Percentiles rank a stretch among this genome's conserved stretches.
These are phyloP conservation scores for Scalopus aquaticus DNA, from an alignment of 2,113 vertebrate species.

Conservation along the genomic window DNA sequence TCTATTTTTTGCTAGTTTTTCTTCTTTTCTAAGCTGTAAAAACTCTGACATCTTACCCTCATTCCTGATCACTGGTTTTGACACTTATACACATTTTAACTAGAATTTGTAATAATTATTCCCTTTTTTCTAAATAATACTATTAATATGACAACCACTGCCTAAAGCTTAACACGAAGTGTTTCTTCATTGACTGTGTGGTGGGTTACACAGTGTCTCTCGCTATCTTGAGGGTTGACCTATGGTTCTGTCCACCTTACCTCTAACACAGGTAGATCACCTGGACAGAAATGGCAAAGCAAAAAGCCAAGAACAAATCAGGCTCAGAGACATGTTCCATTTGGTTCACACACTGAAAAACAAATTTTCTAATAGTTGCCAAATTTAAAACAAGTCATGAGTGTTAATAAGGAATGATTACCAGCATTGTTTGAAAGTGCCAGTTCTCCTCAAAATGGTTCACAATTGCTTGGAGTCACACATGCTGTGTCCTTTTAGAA, in stretches of 20 bases:
- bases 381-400: background rate
- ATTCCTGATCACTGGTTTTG: background rate
- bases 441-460: background rate
- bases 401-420: background rate
- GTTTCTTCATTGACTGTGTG: background rate
- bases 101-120: background rate
- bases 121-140: background rate
- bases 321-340: background rate
- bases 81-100: background rate
- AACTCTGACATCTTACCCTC: background rate
- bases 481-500: background rate
- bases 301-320: background rate
- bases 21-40: slow-evolving; percentile 1
- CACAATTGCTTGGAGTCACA: background rate
- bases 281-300: background rate
- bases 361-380: background rate
- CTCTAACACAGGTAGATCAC: background rate
- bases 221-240: background rate
- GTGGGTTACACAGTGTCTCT: no score
- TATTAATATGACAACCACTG: background rate
- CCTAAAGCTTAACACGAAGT: background rate
- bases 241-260: background rate
- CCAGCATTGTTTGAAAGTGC: background rate
- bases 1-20: background rate
- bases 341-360: background rate